Percentiles rank a stretch among this genome's conserved stretches.
Conservation (phyloP, 2,888 invertebrate species). For the Callosobruchus maculatus region DNA sequence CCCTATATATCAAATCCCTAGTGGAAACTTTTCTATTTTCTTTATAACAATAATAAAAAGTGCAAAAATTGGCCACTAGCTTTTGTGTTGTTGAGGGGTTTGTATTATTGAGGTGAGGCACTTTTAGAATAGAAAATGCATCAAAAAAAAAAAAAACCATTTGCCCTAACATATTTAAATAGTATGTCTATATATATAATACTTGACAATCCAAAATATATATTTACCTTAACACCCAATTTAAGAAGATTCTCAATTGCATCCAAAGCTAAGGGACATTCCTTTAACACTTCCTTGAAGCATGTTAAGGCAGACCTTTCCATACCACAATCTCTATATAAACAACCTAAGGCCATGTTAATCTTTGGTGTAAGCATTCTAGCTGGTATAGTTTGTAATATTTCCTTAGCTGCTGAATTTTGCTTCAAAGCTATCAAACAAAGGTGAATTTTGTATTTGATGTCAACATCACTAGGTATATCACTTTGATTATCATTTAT, state of each 20-base stretch:
- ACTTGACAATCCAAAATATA: neutral
- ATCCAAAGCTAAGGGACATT: slow-evolving; percentile 68
- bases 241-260: slow-evolving; percentile 70
- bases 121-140: no score
- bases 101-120: no score
- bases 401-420: slow-evolving; percentile 57
- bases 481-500: slow-evolving; percentile 51
- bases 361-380: slow-evolving; percentile 69
- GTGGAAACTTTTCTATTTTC: no score
- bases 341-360: slow-evolving; percentile 72
- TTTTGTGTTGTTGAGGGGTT: no score
- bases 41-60: no score
- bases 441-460: slow-evolving; percentile 68
- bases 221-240: slow-evolving; percentile 54
- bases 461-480: slow-evolving; percentile 60
- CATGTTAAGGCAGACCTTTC: slow-evolving; percentile 69
- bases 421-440: slow-evolving; percentile 67
- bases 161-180: no score
- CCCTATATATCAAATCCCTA: no score
- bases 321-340: slow-evolving; percentile 67
- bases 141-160: no score
- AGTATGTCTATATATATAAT: no score
- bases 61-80: no score
- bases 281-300: slow-evolving; percentile 74
- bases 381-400: slow-evolving; percentile 57